A percentile compares a stretch with the other conserved stretches of the same genome.
Evolutionary conservation across 2,888 invertebrate species (phyloP).

Genomic region (Drosophila conformis): DNA sequence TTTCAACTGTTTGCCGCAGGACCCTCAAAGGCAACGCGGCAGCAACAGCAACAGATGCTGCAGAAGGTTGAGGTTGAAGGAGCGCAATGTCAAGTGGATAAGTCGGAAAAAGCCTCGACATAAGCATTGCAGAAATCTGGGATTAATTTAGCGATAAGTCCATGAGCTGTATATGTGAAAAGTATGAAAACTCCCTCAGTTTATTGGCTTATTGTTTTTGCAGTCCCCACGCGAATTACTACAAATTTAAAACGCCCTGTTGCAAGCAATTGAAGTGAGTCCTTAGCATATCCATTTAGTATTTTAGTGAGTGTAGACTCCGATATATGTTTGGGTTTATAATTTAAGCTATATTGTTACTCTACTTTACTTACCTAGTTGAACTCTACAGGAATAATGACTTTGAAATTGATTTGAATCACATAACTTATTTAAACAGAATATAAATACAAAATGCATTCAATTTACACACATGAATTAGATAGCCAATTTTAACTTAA

Average conservation of each 20-base stretch:
- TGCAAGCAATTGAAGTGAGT: background rate
- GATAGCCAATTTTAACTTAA: background rate
- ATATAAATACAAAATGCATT: background rate
- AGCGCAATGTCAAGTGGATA: constrained; percentile 42
- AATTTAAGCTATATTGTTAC: no score
- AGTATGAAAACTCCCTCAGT: constrained; percentile 13
- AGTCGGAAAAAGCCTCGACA: constrained; percentile 22
- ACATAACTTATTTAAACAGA: background rate
- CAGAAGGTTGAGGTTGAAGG: constrained; percentile 5
- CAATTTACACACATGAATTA: background rate
- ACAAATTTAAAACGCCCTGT: background rate
- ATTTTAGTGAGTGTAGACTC: no score
- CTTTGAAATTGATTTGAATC: background rate
- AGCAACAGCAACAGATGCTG: background rate
- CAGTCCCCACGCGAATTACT: background rate
- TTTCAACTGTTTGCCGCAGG: constrained; percentile 34
- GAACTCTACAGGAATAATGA: background rate
- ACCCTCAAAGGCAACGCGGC: constrained; percentile 5
- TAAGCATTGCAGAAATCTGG: constrained; percentile 24
- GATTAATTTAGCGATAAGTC: constrained; percentile 36
- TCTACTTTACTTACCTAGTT: background rate
- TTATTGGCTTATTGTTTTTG: constrained; percentile 23
- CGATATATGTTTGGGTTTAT: no score
- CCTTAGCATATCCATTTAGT: background rate
- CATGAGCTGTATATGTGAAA: constrained; percentile 25